phyloP scores from a whole-genome alignment of 2,888 invertebrate genomes.

The Acrobasis consociella region DNA sequence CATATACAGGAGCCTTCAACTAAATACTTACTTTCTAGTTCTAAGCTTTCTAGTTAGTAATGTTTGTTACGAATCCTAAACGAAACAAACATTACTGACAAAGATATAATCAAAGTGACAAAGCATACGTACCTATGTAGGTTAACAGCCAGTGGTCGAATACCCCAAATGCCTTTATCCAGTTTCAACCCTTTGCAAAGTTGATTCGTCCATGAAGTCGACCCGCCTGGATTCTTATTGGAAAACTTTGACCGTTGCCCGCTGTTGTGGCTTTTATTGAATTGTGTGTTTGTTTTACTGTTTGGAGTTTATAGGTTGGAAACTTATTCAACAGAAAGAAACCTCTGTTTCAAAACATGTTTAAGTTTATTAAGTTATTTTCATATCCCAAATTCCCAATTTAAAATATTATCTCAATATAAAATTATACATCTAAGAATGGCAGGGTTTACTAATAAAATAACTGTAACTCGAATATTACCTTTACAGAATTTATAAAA shows the following conservation, averaged over 20 bases:
- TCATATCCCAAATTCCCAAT: too few relatives aligned
- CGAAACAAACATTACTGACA: background rate
- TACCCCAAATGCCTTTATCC: constrained; percentile 3
- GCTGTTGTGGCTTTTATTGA: constrained; percentile 10
- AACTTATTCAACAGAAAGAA: background rate
- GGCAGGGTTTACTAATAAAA: too few relatives aligned
- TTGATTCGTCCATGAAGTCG: constrained; percentile 8
- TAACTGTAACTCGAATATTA: too few relatives aligned
- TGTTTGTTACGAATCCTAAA: background rate
- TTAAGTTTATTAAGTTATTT: too few relatives aligned
- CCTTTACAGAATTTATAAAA: too few relatives aligned
- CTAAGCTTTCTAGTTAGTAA: too few relatives aligned
- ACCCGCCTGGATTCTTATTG: constrained; percentile 12
- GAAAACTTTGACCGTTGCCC: constrained; percentile 13
- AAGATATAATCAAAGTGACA: too few relatives aligned
- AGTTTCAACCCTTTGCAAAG: constrained; percentile 13
- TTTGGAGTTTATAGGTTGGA: constrained; percentile 2
- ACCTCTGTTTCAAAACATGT: too few relatives aligned
- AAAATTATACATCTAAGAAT: too few relatives aligned
- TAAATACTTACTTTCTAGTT: too few relatives aligned
- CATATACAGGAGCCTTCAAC: too few relatives aligned
- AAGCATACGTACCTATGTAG: background rate
- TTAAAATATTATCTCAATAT: too few relatives aligned
- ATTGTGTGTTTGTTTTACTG: constrained; percentile 13
- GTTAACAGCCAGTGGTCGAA: constrained; percentile 3